Evolutionary conservation across 2,888 invertebrate species (phyloP).

Genomic region (Dascillus cervinus): DNA sequence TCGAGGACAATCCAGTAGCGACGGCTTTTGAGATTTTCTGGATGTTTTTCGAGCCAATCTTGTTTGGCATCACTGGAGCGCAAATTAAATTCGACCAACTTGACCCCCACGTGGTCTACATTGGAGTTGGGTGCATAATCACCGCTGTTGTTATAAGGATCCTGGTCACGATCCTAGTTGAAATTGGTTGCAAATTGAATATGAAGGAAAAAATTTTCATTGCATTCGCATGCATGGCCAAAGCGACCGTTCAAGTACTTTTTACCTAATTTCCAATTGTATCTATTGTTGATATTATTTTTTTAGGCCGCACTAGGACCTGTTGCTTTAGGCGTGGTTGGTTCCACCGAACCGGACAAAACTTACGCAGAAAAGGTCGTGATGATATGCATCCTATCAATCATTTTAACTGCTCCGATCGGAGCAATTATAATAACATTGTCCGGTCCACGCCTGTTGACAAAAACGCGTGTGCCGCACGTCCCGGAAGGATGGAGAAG

Average conservation of each 20-base stretch:
- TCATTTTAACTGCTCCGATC: constrained; percentile 75
- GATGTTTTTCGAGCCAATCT: constrained; percentile 92
- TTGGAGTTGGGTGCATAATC: constrained; percentile 63
- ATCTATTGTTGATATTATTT: not conserved
- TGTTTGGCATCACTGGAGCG: constrained; percentile 89
- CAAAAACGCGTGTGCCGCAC: constrained; percentile 66
- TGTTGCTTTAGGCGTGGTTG: constrained; percentile 61
- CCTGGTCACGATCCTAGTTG: constrained; percentile 56
- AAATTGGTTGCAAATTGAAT: constrained; percentile 74
- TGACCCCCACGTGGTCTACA: constrained; percentile 58
- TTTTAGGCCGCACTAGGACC: constrained; percentile 73
- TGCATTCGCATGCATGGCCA: constrained; percentile 88
- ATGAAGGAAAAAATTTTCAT: constrained; percentile 87
- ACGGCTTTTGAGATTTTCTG: constrained; percentile 88
- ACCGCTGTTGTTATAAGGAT: constrained; percentile 60
- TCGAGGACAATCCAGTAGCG: constrained; percentile 80
- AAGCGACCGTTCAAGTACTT: constrained; percentile 90
- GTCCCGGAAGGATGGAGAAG: constrained; percentile 72
- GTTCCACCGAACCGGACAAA: constrained; percentile 40
- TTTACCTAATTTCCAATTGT: not conserved
- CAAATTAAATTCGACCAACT: constrained; percentile 74
- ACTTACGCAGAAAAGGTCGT: constrained; percentile 63
- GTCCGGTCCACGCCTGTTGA: constrained; percentile 68
- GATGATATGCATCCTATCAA: constrained; percentile 72
- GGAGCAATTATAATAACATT: constrained; percentile 77